Base-by-base conservation (phyloP, 1,140 invertebrate species). In the Eriocheir sinensis region DNA sequence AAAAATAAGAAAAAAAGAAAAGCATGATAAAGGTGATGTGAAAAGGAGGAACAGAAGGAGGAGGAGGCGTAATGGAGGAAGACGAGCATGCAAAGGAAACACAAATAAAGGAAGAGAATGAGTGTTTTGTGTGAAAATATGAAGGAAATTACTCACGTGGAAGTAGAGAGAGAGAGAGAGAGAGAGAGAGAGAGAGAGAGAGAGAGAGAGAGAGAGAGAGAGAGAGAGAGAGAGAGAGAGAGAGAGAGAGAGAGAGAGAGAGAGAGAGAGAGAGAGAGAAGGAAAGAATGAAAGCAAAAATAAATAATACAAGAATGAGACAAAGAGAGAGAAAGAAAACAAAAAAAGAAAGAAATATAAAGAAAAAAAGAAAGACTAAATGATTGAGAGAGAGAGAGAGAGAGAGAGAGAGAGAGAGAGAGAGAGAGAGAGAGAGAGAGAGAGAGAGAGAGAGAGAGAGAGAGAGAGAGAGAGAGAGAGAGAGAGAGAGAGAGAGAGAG, bases 381-480 rank as follows among this genome's bases (percentile, higher is more conserved):
- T 38, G 86, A 44, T 15, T 21, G 86, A 89, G 86, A 44, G 40
- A 44, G 86, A 89, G 40, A 89, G 86, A 44, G 40, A n/a, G 40
- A 40, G 40, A 44, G 81, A 44, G n/a, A 44, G 86, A 89, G 40
- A 89, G 86, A 89, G 86, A 89, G 40, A 89, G 86, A 89, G 86
- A 89, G 86, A 89, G 86, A 89, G 86, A 89, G 86, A 89, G 40
- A 89, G 4, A 89, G 86, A 44, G 40, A 44, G 86, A 89, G 86
- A 44, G 40, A 44, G 86, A 89, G 40, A 89, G 86, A 44, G 40
- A n/a, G 40, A 40, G 40, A 44, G 81, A 44, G n/a, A 44, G 86
- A 89, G 40, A 89, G 86, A 89, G 86, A 89, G 40, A 89, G 86
- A 89, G 86, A 89, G 86, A 89, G 86, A 89, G 86, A 89, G 86